Evolutionary conservation across 30 jellyfish, hydroid and myxozoan genomes (phyloP), one percentile per base, ranked within the genome.

Genomic region (Hydractinia echinata): DNA sequence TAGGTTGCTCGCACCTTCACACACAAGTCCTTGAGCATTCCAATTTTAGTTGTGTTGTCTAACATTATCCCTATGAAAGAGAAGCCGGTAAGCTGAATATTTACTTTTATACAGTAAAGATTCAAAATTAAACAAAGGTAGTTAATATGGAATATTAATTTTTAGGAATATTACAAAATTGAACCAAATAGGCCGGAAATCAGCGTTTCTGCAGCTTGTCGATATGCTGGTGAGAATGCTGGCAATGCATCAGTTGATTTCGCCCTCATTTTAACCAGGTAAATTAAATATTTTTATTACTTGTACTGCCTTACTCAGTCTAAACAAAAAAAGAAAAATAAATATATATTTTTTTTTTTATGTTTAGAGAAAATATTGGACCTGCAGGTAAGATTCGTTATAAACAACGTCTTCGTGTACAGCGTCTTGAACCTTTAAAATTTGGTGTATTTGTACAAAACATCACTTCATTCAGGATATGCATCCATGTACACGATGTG

Each of bases 401-500:
- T 30, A 30, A 30, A 30, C 44, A 30, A 30, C 44, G 44, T 30
- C 44, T 30, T 30, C 2, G 2, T 30, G 44, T 30, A 30, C 44
- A 30, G 44, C 44, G 44, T 30, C 44, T 30, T 30, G 44, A 30
- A 30, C 2, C 2, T 30, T 30, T 30, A 30, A 0, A 30, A 30
- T 2, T 30, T 30, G 2, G 44, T 30, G 44, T 30, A 30, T 30
- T 30, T 30, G 44, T 30, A 30, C 44, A 30, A 30, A 30, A 30
- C 44, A 30, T 51, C 19, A 6, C 53, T 13, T 10, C 5, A 54
- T 55, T 0, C 79, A 92, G 98, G 98, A 21, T 92, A 83, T 64
- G 95, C 98, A 8, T 87, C 96, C 18, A 83, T 92, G 93, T 92
- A 85, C 74, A 87, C 95, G 21, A 92, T 92, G 98, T 92, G 98